Evolutionary conservation across 23 tunicate species (phyloP).

Genomic region (Ciona savignyi): DNA sequence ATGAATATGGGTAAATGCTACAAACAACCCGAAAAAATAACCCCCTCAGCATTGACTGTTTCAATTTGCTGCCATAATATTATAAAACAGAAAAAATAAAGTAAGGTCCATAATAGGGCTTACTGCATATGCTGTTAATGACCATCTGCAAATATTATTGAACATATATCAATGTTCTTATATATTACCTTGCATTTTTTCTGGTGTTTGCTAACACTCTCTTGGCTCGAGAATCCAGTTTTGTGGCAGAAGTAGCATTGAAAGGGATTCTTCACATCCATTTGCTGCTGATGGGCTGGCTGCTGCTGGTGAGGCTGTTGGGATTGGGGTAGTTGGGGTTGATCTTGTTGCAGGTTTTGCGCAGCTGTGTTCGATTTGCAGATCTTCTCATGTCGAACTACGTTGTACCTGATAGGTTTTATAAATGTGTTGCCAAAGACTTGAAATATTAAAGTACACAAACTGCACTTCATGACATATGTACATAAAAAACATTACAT

Average conservation of each 20-base stretch:
- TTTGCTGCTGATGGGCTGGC: neutral
- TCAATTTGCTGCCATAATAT: too few species aligned
- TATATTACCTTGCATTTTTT: slow-evolving; percentile 45
- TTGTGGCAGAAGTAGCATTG: slow-evolving; percentile 27
- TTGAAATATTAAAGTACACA: too few species aligned
- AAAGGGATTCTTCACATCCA: neutral
- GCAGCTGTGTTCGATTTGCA: slow-evolving; percentile 37
- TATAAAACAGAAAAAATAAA: too few species aligned
- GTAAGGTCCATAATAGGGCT: too few species aligned
- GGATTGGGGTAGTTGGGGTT: neutral
- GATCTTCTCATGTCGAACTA: slow-evolving; percentile 45
- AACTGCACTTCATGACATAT: too few species aligned
- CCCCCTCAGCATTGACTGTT: too few species aligned
- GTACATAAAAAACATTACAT: too few species aligned
- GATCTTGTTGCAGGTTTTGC: neutral
- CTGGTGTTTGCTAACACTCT: slow-evolving; percentile 20
- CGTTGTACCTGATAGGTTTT: slow-evolving; percentile 52
- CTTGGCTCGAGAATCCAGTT: slow-evolving; percentile 14
- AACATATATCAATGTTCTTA: neutral
- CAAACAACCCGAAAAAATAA: too few species aligned
- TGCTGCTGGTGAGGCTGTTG: neutral
- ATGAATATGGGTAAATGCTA: too few species aligned
- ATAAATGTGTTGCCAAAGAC: too few species aligned
- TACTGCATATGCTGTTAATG: too few species aligned
- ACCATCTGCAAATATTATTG: neutral